These are phyloP conservation scores for Siphamia tubifer DNA, from an alignment of 2,113 vertebrate species.

Conservation along the genomic window DNA sequence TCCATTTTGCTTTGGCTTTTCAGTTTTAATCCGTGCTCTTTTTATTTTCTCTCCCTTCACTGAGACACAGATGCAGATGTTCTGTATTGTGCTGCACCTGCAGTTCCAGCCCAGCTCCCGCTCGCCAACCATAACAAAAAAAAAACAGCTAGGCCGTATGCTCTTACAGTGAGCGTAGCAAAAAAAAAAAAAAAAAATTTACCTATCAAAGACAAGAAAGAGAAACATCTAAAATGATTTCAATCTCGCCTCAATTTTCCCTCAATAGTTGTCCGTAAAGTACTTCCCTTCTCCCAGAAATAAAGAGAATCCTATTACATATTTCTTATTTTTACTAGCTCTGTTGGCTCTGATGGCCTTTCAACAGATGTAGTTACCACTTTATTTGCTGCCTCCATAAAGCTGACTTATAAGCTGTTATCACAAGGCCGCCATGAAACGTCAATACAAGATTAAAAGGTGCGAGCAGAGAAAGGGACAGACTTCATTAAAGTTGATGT, in stretches of 20 bases:
- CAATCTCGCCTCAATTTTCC: constrained; percentile 58
- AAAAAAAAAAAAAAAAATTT: no score
- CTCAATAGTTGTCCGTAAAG: constrained; percentile 60
- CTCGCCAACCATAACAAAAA: constrained; percentile 43
- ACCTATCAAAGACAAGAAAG: constrained; percentile 38
- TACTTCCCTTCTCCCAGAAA: constrained; percentile 49
- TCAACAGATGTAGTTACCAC: constrained; percentile 66
- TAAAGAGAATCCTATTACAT: constrained; percentile 68
- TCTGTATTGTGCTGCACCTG: constrained; percentile 67
- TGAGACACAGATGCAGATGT: constrained; percentile 65
- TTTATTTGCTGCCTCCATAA: constrained; percentile 76
- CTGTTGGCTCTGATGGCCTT: constrained; percentile 58
- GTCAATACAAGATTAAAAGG: constrained; percentile 81
- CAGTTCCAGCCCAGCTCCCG: constrained; percentile 49
- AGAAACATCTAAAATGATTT: constrained; percentile 64
- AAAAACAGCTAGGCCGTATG: constrained; percentile 10
- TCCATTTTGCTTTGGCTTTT: constrained; percentile 63
- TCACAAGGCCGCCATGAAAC: constrained; percentile 64
- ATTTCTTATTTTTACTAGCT: constrained; percentile 70
- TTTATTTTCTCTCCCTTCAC: neutral
- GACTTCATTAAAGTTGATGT: constrained; percentile 77
- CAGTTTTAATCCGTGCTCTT: constrained; percentile 46
- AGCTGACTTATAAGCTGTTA: constrained; percentile 79
- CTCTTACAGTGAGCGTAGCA: constrained; percentile 8
- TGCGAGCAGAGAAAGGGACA: constrained; percentile 64